Base-by-base conservation (phyloP, 1,140 invertebrate genomes). In the Drosophila albomicans region DNA sequence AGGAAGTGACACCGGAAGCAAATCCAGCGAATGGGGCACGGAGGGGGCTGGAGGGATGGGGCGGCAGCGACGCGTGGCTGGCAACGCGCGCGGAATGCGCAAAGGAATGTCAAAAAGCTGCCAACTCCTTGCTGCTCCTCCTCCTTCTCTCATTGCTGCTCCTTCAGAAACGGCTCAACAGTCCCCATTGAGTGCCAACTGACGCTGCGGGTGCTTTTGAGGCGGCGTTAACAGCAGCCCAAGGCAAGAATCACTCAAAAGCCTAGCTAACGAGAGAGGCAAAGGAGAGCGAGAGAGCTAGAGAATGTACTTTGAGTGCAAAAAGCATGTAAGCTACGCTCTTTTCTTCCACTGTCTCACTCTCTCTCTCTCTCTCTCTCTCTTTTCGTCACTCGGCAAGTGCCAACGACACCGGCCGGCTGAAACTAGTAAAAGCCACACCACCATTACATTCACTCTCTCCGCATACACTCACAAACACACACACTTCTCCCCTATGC, bases 361-460 rank as follows among this genome's bases (percentile, higher is more conserved):
- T 67, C 35, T 77, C 32, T 20, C 28, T 32, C 41, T 20, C 51
- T 46, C 64, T 28, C 30, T 30, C 65, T 35, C 28, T 15, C 20
- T 65, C n/a, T 15, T 25, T 13, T n/a, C 61, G 30, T 32, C 20
- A 35, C 66, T 32, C 13, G 11, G 41, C 54, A 63, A 61, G 66
- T 84, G 84, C 63, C 84, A 88, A 84, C 85, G 85, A 88, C 84
- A 88, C 84, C 84, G 84, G 84, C 84, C 84, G 84, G 84, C 84
- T 88, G 74, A 89, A 88, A 78, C 85, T 88, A 84, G 82, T 87
- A 89, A 87, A 65, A 82, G 69, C 45, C 80, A 79, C 76, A 68
- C 49, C 46, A 51, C 35, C 51, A 56, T 35, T 52, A 28, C 63
- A 35, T 57, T 15, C 51, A 7, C 41, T 32, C 38, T 25, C 73